Evolutionary conservation across 2,888 invertebrate genomes (phyloP).

Genomic region (Ditula angustiorana): DNA sequence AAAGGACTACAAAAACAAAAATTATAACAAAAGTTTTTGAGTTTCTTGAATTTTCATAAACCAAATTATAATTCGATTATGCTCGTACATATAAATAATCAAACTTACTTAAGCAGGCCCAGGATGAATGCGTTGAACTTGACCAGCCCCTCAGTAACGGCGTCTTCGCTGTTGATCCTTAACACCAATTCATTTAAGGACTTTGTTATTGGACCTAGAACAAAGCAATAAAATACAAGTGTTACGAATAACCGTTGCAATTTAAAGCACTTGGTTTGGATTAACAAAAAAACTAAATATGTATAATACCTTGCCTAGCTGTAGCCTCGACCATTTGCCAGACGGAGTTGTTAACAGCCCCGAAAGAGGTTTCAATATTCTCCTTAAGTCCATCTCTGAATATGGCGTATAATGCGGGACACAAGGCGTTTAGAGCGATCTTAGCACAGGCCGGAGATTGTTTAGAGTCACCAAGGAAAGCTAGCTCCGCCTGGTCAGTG

Average conservation of each 20-base stretch:
- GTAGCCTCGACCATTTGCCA: slow-evolving; percentile 96
- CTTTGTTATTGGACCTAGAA: slow-evolving; percentile 90
- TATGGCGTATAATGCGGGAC: slow-evolving; percentile 93
- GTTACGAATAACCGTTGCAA: neutral
- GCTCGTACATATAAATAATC: neutral
- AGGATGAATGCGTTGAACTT: slow-evolving; percentile 96
- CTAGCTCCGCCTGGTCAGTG: slow-evolving; percentile 87
- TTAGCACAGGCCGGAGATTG: slow-evolving; percentile 89
- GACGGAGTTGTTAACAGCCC: slow-evolving; percentile 93
- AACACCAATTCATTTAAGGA: slow-evolving; percentile 93
- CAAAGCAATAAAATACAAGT: neutral
- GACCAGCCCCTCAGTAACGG: slow-evolving; percentile 92
- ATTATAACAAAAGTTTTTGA: too few species aligned
- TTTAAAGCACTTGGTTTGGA: neutral
- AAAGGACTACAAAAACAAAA: too few species aligned
- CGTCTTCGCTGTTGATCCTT: slow-evolving; percentile 93
- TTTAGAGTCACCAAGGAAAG: slow-evolving; percentile 85
- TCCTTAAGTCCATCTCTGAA: slow-evolving; percentile 94
- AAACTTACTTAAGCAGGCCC: slow-evolving; percentile 92
- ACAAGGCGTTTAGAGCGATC: slow-evolving; percentile 90
- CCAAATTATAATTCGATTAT: neutral
- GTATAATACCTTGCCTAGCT: slow-evolving; percentile 89
- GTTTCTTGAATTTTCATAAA: neutral
- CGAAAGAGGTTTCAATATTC: slow-evolving; percentile 93
- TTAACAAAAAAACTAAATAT: slow-evolving; percentile 1